These are phyloP conservation scores for Chaetops frenatus DNA, from an alignment of 2,113 vertebrate species.

Conservation along the genomic window DNA sequence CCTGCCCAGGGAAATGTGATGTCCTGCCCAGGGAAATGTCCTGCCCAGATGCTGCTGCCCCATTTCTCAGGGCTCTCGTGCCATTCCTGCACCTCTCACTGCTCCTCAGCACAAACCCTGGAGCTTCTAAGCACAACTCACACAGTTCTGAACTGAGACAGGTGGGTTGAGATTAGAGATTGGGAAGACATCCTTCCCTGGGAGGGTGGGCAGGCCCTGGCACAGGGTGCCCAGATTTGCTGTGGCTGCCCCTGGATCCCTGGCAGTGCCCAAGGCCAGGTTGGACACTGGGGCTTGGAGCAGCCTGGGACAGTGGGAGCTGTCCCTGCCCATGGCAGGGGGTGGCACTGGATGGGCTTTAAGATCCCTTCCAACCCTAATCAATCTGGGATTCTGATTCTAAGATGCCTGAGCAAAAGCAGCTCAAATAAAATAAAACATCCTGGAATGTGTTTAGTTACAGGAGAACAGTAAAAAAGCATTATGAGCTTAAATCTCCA, in stretches of 20 bases:
- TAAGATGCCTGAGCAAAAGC: neutral
- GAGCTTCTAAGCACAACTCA: neutral
- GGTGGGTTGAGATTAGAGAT: neutral
- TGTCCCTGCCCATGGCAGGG: neutral
- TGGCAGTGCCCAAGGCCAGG: neutral
- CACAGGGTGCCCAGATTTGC: neutral
- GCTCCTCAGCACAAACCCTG: fast-evolving
- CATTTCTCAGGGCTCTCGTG: fast-evolving
- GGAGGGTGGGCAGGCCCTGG: fast-evolving
- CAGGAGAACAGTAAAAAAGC: neutral
- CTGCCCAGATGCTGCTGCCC: neutral
- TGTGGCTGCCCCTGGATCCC: neutral
- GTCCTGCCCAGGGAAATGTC: too few species aligned
- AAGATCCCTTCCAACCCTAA: neutral
- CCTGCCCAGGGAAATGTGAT: neutral
- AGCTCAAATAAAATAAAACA: neutral
- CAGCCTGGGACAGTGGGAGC: neutral
- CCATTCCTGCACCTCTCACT: fast-evolving
- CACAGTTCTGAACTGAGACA: neutral
- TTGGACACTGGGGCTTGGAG: neutral
- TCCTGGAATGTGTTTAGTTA: neutral
- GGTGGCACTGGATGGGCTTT: fast-evolving
- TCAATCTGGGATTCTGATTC: neutral
- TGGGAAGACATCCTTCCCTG: neutral
- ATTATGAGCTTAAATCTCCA: neutral